Evolutionary conservation across 2,888 invertebrate species (phyloP).

Genomic region (Actias luna): DNA sequence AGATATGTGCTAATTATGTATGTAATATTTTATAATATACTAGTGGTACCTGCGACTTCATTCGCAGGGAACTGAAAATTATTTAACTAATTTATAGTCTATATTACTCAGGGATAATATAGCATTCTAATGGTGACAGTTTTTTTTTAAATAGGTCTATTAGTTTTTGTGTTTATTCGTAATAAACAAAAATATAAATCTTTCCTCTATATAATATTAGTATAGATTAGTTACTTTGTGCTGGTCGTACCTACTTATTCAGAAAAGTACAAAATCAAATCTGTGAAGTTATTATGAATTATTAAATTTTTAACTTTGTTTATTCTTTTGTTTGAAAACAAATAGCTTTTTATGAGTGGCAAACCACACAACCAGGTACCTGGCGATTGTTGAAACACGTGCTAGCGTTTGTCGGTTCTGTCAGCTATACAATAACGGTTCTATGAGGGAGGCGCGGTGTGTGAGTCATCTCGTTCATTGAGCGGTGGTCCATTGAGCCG

Average conservation of each 20-base stretch:
- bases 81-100: too few species aligned
- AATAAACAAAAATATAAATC: too few species aligned
- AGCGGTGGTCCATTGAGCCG: constrained; percentile 74
- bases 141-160: too few species aligned
- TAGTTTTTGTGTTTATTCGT: too few species aligned
- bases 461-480: constrained; percentile 76
- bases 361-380: constrained; percentile 8
- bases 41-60: too few species aligned
- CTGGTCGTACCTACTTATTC: too few species aligned
- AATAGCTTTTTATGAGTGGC: constrained; percentile 19
- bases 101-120: too few species aligned
- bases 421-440: constrained; percentile 58
- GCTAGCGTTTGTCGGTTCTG: constrained; percentile 57
- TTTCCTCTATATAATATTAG: too few species aligned
- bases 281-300: not conserved
- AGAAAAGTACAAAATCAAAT: not conserved
- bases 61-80: too few species aligned
- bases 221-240: too few species aligned
- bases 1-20: not conserved
- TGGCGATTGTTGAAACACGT: constrained; percentile 44
- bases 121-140: too few species aligned
- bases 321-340: constrained; percentile 43
- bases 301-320: not conserved
- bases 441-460: constrained; percentile 74
- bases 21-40: not conserved